Percentiles rank a stretch among this genome's conserved stretches.
Evolutionary conservation across 2,113 vertebrate genomes (phyloP).

Genomic region (Siniperca knerii): DNA sequence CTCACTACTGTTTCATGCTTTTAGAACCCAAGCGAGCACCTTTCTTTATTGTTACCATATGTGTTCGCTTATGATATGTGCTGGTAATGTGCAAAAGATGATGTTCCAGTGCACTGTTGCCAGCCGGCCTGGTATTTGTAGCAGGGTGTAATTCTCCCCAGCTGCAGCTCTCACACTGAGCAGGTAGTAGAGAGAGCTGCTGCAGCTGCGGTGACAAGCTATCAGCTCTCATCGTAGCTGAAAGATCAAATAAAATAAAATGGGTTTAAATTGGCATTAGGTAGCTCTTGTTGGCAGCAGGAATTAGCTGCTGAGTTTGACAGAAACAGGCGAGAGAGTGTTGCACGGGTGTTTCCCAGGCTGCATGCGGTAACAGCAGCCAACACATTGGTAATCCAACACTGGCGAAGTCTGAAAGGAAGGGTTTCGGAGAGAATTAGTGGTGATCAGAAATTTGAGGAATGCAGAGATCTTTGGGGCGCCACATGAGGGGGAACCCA

Average conservation of each 20-base stretch:
- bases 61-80: slow-evolving; percentile 38
- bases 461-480: slow-evolving; percentile 72
- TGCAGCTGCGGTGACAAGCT: slow-evolving; percentile 38
- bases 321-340: slow-evolving; percentile 21
- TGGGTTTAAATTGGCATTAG: slow-evolving; percentile 51
- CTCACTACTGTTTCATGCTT: slow-evolving; percentile 9
- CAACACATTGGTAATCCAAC: slow-evolving; percentile 63
- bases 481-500: slow-evolving; percentile 47
- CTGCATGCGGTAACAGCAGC: slow-evolving; percentile 53
- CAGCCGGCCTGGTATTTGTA: slow-evolving; percentile 42
- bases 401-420: slow-evolving; percentile 54
- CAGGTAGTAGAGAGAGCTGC: slow-evolving; percentile 56
- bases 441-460: slow-evolving; percentile 70
- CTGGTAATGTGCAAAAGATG: slow-evolving; percentile 48
- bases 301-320: slow-evolving; percentile 58
- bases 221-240: slow-evolving; percentile 36
- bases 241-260: slow-evolving; percentile 51
- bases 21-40: slow-evolving; percentile 5
- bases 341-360: slow-evolving; percentile 64
- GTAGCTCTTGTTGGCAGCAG: slow-evolving; percentile 31
- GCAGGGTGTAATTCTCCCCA: slow-evolving; percentile 65
- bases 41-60: slow-evolving; percentile 36
- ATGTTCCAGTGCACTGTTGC: slow-evolving; percentile 29
- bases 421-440: slow-evolving; percentile 58
- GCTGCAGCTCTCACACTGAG: slow-evolving; percentile 59